These are phyloP conservation scores for Danaus chrysippus DNA, from an alignment of 2,888 invertebrate species.

Conservation along the genomic window DNA sequence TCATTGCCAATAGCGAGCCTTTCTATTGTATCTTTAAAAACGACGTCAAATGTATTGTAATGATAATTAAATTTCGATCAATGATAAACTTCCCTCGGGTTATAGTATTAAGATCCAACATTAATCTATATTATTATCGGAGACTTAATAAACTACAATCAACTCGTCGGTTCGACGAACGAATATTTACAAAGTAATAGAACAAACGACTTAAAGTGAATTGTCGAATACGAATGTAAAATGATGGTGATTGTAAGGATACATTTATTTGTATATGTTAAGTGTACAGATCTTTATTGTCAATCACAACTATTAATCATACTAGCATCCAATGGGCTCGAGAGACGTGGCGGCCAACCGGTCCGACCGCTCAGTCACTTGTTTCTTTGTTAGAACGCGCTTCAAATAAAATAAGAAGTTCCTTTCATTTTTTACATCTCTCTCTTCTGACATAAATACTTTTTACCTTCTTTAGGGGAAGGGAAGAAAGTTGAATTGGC, in stretches of 20 bases:
- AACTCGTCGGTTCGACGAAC: too few relatives aligned
- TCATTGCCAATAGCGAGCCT: too few relatives aligned
- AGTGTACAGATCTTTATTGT: neutral
- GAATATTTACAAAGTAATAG: too few relatives aligned
- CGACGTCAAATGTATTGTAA: neutral
- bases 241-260: too few relatives aligned
- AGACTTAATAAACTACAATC: too few relatives aligned
- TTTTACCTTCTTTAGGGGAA: slow-evolving; percentile 16
- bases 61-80: slow-evolving; percentile 2
- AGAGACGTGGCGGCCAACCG: neutral
- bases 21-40: neutral
- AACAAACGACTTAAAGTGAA: too few relatives aligned
- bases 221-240: too few relatives aligned
- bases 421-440: neutral
- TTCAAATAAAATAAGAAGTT: neutral
- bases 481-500: slow-evolving; percentile 2
- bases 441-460: slow-evolving; percentile 19
- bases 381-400: slow-evolving; percentile 3
- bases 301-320: slow-evolving; percentile 2
- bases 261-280: too few relatives aligned
- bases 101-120: neutral
- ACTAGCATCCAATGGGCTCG: neutral
- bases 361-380: neutral
- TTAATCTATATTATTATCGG: neutral
- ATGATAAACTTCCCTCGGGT: slow-evolving; percentile 3